Percentiles rank a stretch among this genome's conserved stretches.
These are phyloP conservation scores for Xylota sylvarum DNA, from an alignment of 2,888 invertebrate genomes.

Conservation along the genomic window DNA sequence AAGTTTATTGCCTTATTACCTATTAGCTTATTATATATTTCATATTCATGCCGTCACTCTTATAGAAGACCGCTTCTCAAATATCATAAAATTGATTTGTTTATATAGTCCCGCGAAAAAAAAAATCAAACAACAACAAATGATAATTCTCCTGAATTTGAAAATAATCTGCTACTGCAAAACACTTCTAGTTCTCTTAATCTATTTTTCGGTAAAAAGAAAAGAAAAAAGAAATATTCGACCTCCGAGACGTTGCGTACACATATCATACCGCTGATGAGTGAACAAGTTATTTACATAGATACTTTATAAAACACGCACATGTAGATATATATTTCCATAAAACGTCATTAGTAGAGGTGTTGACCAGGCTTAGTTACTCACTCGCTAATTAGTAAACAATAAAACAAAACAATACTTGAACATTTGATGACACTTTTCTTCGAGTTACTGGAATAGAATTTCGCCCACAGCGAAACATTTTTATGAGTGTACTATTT, in stretches of 20 bases:
- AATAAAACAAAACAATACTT: neutral
- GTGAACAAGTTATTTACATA: neutral
- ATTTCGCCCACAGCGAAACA: neutral
- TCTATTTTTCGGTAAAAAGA: neutral
- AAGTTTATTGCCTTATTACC: slow-evolving; percentile 17
- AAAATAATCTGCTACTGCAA: slow-evolving; percentile 2
- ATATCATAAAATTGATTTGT: slow-evolving; percentile 7
- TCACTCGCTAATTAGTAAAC: slow-evolving; percentile 4
- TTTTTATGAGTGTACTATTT: neutral
- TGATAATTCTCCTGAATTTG: slow-evolving; percentile 3
- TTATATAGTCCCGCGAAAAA: slow-evolving; percentile 1
- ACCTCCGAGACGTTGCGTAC: neutral
- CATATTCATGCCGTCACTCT: slow-evolving; percentile 2
- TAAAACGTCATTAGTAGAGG: neutral
- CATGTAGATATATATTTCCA: neutral
- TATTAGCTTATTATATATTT: slow-evolving; percentile 2
- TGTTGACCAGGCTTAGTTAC: slow-evolving; percentile 3
- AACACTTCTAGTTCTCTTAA: neutral
- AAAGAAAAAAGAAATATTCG: neutral
- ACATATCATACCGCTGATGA: neutral
- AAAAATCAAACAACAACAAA: neutral
- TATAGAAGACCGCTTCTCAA: neutral
- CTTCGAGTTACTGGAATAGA: neutral
- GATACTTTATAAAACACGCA: neutral
- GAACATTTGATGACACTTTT: neutral